Percentiles rank a stretch among this genome's conserved stretches.
Conservation (phyloP, 2,888 invertebrate species). For the Ichneumoninae sp. region DNA sequence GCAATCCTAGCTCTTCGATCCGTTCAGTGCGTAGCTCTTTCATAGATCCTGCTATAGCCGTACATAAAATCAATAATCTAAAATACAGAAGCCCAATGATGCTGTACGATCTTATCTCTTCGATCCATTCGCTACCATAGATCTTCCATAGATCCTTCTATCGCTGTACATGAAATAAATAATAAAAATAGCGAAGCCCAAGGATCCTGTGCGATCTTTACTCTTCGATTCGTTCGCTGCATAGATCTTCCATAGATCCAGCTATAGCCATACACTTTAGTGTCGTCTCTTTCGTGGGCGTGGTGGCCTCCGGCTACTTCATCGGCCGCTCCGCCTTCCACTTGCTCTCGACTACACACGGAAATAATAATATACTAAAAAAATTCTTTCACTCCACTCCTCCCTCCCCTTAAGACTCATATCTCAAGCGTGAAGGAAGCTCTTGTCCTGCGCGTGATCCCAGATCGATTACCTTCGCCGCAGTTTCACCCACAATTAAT, state of each 20-base stretch:
- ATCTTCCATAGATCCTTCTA: too few relatives aligned
- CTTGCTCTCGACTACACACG: conserved; percentile 62
- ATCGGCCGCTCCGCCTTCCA: conserved; percentile 74
- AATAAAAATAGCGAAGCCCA: background rate
- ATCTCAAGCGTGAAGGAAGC: conserved; percentile 27
- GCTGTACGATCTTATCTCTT: background rate
- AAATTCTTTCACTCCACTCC: background rate
- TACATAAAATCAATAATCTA: too few relatives aligned
- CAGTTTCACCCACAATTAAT: conserved; percentile 36
- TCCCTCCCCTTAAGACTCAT: background rate
- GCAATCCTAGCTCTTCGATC: background rate
- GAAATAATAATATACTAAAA: background rate
- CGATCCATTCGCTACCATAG: too few relatives aligned
- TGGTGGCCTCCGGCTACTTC: conserved; percentile 72
- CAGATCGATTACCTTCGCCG: conserved; percentile 36
- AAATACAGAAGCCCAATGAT: too few relatives aligned
- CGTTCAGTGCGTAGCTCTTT: background rate
- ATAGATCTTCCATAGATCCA: conserved; percentile 10
- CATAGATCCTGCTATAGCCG: background rate
- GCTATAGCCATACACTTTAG: background rate
- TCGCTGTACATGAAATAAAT: too few relatives aligned
- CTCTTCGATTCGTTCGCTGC: background rate
- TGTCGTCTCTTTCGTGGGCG: conserved; percentile 67
- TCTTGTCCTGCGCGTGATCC: conserved; percentile 7
- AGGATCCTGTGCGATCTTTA: background rate